Percentiles rank a stretch among this genome's conserved stretches.
Evolutionary conservation across 2,888 invertebrate genomes (phyloP).

Genomic region (Spatulosminthurus flaviceps): DNA sequence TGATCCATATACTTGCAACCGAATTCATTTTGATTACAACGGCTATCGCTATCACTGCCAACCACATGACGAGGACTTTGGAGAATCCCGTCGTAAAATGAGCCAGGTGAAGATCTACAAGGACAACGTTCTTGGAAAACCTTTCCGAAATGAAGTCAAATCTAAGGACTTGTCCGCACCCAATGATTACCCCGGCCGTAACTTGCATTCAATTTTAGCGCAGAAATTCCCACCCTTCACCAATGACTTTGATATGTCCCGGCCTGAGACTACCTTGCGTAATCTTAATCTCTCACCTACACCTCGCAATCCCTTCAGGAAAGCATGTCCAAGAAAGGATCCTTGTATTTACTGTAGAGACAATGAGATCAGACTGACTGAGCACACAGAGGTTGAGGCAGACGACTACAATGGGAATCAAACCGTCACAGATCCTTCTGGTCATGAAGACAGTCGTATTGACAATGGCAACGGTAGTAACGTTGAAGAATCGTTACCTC

Average conservation of each 20-base stretch:
- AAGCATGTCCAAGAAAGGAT: neutral
- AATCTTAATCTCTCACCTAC: neutral
- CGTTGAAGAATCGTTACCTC: too few species aligned
- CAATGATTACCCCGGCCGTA: slow-evolving; percentile 31
- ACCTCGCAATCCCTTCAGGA: neutral
- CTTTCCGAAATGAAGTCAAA: neutral
- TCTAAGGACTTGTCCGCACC: neutral
- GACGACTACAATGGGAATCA: neutral
- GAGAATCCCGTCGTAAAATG: neutral
- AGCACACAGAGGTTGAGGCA: neutral
- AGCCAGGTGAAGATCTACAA: neutral
- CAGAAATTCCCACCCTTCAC: slow-evolving; percentile 6
- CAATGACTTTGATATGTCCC: neutral
- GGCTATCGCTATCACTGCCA: slow-evolving; percentile 30
- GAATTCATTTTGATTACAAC: neutral
- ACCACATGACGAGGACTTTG: slow-evolving; percentile 1
- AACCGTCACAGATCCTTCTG: too few species aligned
- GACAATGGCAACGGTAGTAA: too few species aligned
- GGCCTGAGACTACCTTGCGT: neutral
- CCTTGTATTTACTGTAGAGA: neutral
- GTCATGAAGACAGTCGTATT: too few species aligned
- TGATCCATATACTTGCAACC: neutral
- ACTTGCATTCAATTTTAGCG: neutral
- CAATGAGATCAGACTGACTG: neutral
- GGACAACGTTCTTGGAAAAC: slow-evolving; percentile 1